Evolutionary conservation across 2,113 vertebrate species (phyloP).

Genomic region (Osmerus eperlanus): DNA sequence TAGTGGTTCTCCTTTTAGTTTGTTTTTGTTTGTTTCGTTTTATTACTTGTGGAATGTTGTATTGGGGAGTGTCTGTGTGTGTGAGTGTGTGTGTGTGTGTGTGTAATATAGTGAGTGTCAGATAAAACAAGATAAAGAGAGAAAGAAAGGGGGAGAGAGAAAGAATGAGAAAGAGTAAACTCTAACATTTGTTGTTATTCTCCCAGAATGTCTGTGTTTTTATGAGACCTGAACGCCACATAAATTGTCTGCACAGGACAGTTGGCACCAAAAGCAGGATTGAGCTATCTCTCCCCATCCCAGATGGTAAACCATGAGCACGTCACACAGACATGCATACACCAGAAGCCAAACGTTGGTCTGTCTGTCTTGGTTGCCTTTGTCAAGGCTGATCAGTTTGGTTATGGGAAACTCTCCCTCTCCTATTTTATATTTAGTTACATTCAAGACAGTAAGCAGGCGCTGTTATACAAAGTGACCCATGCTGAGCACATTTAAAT

Average conservation of each 20-base stretch:
- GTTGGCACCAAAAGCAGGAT: not conserved
- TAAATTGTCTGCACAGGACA: conserved; percentile 16
- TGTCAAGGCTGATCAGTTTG: conserved; percentile 1
- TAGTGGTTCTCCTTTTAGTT: not conserved
- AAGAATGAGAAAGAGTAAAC: not conserved
- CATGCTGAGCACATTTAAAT: no score
- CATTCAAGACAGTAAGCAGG: no score
- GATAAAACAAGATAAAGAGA: not conserved
- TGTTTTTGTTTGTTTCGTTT: not conserved
- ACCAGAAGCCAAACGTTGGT: not conserved
- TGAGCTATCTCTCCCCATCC: conserved; percentile 7
- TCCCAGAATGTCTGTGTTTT: conserved; percentile 7
- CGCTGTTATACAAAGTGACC: no score
- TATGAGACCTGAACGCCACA: conserved; percentile 11
- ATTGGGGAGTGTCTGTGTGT: not conserved
- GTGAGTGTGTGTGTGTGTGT: not conserved
- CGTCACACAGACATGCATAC: not conserved
- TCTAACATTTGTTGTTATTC: not conserved
- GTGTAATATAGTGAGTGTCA: not conserved
- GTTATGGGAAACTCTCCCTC: conserved; percentile 16
- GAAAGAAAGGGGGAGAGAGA: conserved; percentile 5
- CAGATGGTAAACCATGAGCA: not conserved
- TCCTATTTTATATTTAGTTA: not conserved
- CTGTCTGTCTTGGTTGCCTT: conserved; percentile 4
- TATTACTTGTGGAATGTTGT: not conserved